Evolutionary conservation across 2,888 invertebrate genomes (phyloP).

Genomic region (Drosophila prolongata): DNA sequence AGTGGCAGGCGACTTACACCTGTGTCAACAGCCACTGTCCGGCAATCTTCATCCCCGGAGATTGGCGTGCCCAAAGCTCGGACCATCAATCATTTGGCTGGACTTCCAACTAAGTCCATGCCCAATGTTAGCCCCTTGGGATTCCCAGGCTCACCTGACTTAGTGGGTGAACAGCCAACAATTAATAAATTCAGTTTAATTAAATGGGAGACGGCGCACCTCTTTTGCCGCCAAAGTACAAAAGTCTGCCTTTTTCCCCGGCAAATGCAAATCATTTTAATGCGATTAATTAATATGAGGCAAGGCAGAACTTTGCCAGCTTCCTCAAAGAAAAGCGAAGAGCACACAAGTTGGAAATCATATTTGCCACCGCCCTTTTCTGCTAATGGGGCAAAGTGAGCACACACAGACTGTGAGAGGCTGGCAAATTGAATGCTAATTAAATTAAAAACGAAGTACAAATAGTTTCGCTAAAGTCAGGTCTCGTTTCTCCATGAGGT

Average conservation of each 20-base stretch:
- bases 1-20: slow-evolving; percentile 56
- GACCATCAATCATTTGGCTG: slow-evolving; percentile 64
- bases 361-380: slow-evolving; percentile 37
- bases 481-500: neutral
- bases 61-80: slow-evolving; percentile 20
- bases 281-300: slow-evolving; percentile 63
- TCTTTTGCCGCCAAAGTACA: slow-evolving; percentile 10
- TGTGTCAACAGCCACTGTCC: slow-evolving; percentile 51
- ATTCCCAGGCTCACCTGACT: slow-evolving; percentile 12
- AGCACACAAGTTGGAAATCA: slow-evolving; percentile 53
- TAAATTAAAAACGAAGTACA: slow-evolving; percentile 68
- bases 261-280: slow-evolving; percentile 63
- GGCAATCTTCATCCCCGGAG: slow-evolving; percentile 22
- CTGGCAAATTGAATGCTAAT: slow-evolving; percentile 66
- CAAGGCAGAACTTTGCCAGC: slow-evolving; percentile 44
- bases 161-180: slow-evolving; percentile 12
- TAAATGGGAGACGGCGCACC: slow-evolving; percentile 16
- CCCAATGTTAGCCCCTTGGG: slow-evolving; percentile 39
- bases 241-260: slow-evolving; percentile 13
- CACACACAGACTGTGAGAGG: slow-evolving; percentile 10
- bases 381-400: slow-evolving; percentile 27
- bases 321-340: slow-evolving; percentile 47
- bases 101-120: slow-evolving; percentile 66
- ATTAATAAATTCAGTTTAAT: slow-evolving; percentile 56
- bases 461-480: slow-evolving; percentile 71